Evolutionary conservation across 2,888 invertebrate species (phyloP).

Genomic region (Ormyrus nitidulus): DNA sequence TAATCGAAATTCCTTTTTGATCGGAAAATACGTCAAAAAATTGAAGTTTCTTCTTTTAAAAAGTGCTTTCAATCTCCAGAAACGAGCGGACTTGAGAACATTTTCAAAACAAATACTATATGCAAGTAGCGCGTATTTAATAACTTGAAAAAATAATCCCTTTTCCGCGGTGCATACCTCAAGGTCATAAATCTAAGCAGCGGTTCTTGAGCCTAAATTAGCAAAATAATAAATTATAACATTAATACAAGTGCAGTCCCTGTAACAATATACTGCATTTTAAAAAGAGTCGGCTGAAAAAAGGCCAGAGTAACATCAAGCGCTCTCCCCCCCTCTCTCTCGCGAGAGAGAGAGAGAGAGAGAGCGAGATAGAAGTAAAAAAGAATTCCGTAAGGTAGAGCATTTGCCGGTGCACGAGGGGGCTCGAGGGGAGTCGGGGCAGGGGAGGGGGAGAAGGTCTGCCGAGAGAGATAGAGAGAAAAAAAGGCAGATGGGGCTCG

Average conservation of each 20-base stretch:
- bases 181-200: no score
- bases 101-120: no score
- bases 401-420: slow-evolving; percentile 53
- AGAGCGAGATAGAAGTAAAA: slow-evolving; percentile 45
- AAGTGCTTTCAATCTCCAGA: no score
- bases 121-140: no score
- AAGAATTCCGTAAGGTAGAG: slow-evolving; percentile 56
- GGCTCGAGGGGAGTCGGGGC: slow-evolving; percentile 44
- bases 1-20: no score
- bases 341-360: slow-evolving; percentile 34
- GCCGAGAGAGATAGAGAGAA: slow-evolving; percentile 24
- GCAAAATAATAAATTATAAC: slow-evolving; percentile 26
- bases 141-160: no score
- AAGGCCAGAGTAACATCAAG: slow-evolving; percentile 34
- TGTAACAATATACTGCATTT: slow-evolving; percentile 27
- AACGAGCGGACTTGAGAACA: no score
- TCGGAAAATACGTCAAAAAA: no score
- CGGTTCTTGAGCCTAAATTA: slow-evolving; percentile 5
- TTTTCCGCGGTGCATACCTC: no score
- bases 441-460: slow-evolving; percentile 28
- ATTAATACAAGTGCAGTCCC: slow-evolving; percentile 16
- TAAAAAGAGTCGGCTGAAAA: slow-evolving; percentile 38
- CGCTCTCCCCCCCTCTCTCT: no score
- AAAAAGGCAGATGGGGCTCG: slow-evolving; percentile 42
- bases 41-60: no score